Conservation (phyloP, 1,140 invertebrate genomes). For the Campoletis sonorensis region DNA sequence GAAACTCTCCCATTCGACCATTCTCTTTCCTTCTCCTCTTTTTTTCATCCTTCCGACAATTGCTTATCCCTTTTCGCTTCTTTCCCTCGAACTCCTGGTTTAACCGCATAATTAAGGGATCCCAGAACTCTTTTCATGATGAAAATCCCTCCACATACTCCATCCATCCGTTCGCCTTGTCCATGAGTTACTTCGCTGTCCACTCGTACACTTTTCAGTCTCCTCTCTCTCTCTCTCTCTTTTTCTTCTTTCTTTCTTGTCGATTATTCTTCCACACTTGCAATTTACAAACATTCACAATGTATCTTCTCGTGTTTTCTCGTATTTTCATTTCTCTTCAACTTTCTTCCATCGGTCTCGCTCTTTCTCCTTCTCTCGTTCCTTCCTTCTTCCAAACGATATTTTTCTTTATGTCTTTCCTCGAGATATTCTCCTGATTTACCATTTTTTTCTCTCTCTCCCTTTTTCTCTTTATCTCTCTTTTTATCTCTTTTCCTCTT, state of each 20-base stretch:
- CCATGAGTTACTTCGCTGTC: constrained; percentile 35
- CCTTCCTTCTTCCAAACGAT: not conserved
- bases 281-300: not conserved
- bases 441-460: not conserved
- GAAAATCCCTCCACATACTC: constrained; percentile 10
- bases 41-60: not conserved
- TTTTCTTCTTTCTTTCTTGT: not conserved
- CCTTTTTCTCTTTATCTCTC: not conserved
- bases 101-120: constrained; percentile 73
- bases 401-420: not conserved
- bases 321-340: not conserved
- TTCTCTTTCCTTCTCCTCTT: constrained; percentile 24
- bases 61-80: constrained; percentile 22
- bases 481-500: not conserved
- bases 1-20: constrained; percentile 17
- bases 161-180: constrained; percentile 54
- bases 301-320: constrained; percentile 10
- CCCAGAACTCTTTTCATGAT: not conserved
- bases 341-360: constrained; percentile 1
- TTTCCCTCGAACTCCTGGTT: constrained; percentile 45
- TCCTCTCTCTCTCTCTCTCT: not conserved
- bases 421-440: not conserved
- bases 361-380: constrained; percentile 23
- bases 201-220: not conserved
- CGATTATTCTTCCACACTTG: not conserved